Base-by-base conservation (phyloP, 2,113 vertebrate genomes). In the Sciurus niger region DNA sequence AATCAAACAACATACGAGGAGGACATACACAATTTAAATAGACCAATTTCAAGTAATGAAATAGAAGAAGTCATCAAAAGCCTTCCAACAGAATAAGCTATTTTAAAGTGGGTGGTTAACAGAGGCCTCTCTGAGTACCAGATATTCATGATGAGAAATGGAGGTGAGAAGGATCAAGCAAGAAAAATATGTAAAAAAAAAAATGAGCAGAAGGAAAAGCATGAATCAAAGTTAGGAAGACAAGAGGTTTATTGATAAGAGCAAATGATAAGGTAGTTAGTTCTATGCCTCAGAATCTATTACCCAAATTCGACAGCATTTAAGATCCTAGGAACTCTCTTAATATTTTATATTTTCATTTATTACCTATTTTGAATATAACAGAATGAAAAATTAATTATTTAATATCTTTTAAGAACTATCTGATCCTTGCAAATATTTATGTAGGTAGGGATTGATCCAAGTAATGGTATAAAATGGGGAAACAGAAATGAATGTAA, bases 291-390 rank as follows among this genome's bases (percentile, higher is more conserved):
- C 63, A 34, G 34, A 86, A 82, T 53, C 65, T 73, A 43, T 84
- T 32, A 84, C 37, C 70, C 18, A 53, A 65, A n/a, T 53, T 79
- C 25, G 58, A 48, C 8, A 63, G n/a, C 67, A 72, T 63, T 80
- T 84, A 58, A 85, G 43, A 84, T 77, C 32, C 51, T 72, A 58
- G 25, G 79, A 95, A 58, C 22, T 65, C 46, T n/a, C 40, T 89
- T 67, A 84, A 88, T 34, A 82, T 82, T 96, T 96, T 80, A 63
- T 76, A 76, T 89, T 95, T 89, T 67, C 84, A 82, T 43, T 43
- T 76, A 46, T 53, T 37, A 94, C 51, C 74, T 82, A 58, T 89
- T 94, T 86, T 84, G 68, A 92, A 30, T 74, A 43, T 32, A 65
- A 95, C 32, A 90, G 84, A 72, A 82, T 32, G 28, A 34, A 65